Base-by-base conservation (phyloP, 1,140 invertebrate genomes). In the Heliconius congener region DNA sequence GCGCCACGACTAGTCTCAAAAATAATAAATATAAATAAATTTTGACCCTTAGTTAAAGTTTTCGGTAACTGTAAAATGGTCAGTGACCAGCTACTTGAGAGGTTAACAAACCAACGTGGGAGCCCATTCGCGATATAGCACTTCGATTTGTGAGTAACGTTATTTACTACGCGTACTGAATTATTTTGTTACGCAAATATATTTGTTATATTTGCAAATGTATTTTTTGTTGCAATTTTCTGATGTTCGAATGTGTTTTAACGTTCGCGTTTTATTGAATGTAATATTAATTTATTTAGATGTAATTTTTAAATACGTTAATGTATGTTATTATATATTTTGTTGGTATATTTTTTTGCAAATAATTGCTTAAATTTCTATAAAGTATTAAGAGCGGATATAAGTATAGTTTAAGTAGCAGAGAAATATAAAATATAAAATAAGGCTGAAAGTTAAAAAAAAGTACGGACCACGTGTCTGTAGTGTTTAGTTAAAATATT, bases 91-190 rank as follows among this genome's bases (percentile, higher is more conserved):
- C 79, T 81, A 82, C 72, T 84, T 74, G 55, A 37, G 82, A 83
- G 87, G 85, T 90, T 84, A 87, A 86, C 76, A 87, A 87, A 88
- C 86, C 82, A 82, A 77, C 85, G 88, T 88, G 87, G 86, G 87
- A 86, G 79, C 71, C 27, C 66, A 79, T 80, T 74, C 74, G 52
- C 73, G 42, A 75, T 76, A 27, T 70, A 50, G 77, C 39, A 74
- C 76, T 60, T 79, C 37, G 72, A 70, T 80, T 84, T 80, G 80
- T 60, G 72, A 70, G 80, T 71, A 74, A 79, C 73, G 78, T 70
- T 82, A 80, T 74, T 80, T 80, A 57, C 27, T 60, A 71, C 70
- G 72, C 72, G 66, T 9, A 1, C 23, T 37, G 78, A 79, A 79
- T 79, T 79, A 72, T 23, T 77, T 39, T 52, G n/a, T 72, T 42